phyloP scores from a whole-genome alignment of 2,113 vertebrate species.

The Callipepla squamata region DNA sequence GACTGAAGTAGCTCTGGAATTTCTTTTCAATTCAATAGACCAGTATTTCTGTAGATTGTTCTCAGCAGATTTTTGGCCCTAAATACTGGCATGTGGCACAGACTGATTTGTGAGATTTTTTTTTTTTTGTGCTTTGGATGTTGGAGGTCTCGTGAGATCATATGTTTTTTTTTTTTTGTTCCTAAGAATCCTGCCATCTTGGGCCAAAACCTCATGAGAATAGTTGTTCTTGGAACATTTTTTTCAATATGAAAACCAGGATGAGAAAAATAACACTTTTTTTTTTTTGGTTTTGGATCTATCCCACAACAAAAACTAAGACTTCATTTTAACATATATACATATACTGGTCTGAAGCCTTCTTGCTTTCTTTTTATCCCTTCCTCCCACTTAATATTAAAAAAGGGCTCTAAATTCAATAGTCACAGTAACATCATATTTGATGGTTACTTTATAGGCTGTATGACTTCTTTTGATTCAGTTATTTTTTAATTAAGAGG shows the following conservation, averaged over 20 bases:
- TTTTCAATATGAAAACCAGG: conserved; percentile 36
- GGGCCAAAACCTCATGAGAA: conserved; percentile 65
- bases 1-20: neutral
- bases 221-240: conserved; percentile 42
- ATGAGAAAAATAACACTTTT: conserved; percentile 46
- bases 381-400: fast-evolving
- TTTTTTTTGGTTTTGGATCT: conserved; percentile 46
- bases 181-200: conserved; percentile 48
- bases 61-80: conserved; percentile 54
- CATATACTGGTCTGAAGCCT: neutral
- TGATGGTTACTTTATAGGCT: neutral
- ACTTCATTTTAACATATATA: neutral
- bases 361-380: neutral
- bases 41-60: conserved; percentile 17
- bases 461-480: neutral
- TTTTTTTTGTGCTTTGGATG: conserved; percentile 23
- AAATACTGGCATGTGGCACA: conserved; percentile 43
- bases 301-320: conserved; percentile 4
- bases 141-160: conserved; percentile 58
- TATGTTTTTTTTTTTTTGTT: conserved; percentile 33
- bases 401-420: neutral
- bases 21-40: conserved; percentile 23
- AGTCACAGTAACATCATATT: neutral
- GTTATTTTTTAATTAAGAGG: neutral
- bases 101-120: conserved; percentile 40